Conservation (phyloP, 2,797 vertebrate species). For the Tokudaia tokunoshimensis region DNA sequence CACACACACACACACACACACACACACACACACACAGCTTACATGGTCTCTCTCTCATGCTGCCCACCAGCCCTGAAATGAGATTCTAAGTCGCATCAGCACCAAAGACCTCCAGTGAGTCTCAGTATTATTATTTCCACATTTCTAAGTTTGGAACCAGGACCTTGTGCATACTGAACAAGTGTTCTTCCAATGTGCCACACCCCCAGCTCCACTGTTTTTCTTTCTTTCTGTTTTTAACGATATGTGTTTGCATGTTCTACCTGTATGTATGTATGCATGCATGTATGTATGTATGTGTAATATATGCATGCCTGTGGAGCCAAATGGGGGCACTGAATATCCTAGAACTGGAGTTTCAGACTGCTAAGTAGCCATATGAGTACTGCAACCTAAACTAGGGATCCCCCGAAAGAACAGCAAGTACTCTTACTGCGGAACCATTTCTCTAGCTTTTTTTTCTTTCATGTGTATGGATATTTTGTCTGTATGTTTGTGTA, state of each 20-base stretch:
- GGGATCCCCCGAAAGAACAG: background rate
- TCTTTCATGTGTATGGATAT: too few relatives aligned
- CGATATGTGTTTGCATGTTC: background rate
- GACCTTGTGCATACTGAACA: background rate
- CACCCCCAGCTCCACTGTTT: background rate
- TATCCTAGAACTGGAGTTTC: background rate
- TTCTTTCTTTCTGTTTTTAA: background rate
- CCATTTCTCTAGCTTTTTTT: background rate
- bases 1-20: too few relatives aligned
- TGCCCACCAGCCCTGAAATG: background rate
- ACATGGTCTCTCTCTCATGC: too few relatives aligned
- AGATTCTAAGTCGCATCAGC: background rate
- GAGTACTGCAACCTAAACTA: background rate
- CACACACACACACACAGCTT: background rate
- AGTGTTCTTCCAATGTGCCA: background rate
- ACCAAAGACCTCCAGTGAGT: background rate
- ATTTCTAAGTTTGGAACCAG: background rate
- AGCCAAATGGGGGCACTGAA: background rate
- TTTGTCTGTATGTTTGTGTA: background rate
- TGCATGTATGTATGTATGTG: background rate
- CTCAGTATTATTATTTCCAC: background rate
- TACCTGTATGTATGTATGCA: background rate
- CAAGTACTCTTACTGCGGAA: background rate
- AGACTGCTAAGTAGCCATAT: background rate
- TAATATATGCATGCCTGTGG: background rate